phyloP scores from a whole-genome alignment of 2,113 vertebrate genomes.

The Stercorarius parasiticus region DNA sequence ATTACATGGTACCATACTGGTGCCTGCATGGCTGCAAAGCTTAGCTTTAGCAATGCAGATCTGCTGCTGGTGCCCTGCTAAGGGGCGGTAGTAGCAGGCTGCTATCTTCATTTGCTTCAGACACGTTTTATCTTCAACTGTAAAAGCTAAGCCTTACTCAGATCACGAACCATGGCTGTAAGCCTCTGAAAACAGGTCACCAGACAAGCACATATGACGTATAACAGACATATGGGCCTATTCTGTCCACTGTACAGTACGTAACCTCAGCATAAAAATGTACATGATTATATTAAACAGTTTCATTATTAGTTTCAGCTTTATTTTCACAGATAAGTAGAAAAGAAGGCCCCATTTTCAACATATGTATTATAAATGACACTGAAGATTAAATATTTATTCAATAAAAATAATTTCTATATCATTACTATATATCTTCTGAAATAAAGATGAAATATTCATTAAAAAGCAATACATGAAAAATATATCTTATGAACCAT shows the following conservation, averaged over 20 bases:
- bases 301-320: not conserved
- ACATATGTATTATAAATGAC: not conserved
- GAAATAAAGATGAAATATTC: not conserved
- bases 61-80: not conserved
- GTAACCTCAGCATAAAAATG: not conserved
- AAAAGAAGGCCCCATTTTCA: not conserved
- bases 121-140: not conserved
- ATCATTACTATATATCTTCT: not conserved
- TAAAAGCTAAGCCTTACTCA: not conserved
- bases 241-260: not conserved
- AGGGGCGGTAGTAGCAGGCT: not conserved
- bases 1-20: not conserved
- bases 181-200: not conserved
- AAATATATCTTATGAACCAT: not conserved
- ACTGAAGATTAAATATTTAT: not conserved
- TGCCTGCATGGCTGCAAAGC: not conserved
- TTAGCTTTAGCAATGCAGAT: not conserved
- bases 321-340: not conserved
- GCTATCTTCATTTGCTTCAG: not conserved
- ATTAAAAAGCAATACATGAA: not conserved
- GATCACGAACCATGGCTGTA: not conserved
- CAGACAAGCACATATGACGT: not conserved
- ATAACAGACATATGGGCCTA: accelerated
- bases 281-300: not conserved
- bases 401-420: not conserved